Evolutionary conservation across 2,888 invertebrate species (phyloP).

Genomic region (Harmothoe impar): DNA sequence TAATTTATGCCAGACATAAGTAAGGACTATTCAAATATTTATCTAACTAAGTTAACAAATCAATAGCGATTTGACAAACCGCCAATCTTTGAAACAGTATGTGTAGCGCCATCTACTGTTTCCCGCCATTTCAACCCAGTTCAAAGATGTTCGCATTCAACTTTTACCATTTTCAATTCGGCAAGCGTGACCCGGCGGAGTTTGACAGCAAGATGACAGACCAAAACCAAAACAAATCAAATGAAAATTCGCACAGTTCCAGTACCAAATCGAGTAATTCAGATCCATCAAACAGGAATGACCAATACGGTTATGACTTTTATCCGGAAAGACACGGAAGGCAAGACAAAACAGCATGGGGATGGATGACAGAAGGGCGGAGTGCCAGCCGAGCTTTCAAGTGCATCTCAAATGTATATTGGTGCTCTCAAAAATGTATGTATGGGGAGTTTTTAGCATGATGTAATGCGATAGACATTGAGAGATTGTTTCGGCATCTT

Average conservation of each 20-base stretch:
- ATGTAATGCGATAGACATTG: too few relatives aligned
- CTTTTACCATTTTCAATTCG: slow-evolving; percentile 11
- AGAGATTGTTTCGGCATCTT: too few relatives aligned
- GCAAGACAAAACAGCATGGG: slow-evolving; percentile 57
- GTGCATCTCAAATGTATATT: slow-evolving; percentile 91
- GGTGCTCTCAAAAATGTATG: slow-evolving; percentile 88
- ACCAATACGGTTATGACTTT: slow-evolving; percentile 63
- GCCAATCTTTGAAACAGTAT: too few relatives aligned
- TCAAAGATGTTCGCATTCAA: neutral
- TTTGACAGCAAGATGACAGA: slow-evolving; percentile 59
- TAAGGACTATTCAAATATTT: too few relatives aligned
- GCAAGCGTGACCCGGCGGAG: too few relatives aligned
- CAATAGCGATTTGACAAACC: too few relatives aligned
- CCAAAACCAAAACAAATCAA: slow-evolving; percentile 59
- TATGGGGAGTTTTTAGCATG: slow-evolving; percentile 26
- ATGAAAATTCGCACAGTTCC: neutral
- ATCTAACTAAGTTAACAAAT: too few relatives aligned
- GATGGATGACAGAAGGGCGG: slow-evolving; percentile 68
- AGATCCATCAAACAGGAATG: neutral
- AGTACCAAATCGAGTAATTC: neutral
- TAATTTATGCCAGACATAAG: too few relatives aligned
- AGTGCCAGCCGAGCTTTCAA: slow-evolving; percentile 83
- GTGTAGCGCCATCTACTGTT: too few relatives aligned
- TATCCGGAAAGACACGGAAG: slow-evolving; percentile 65
- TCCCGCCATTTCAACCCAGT: neutral